Evolutionary conservation across 2,113 vertebrate genomes (phyloP), one percentile per base, ranked within the genome.

Genomic region (Chelonoidis abingdonii): DNA sequence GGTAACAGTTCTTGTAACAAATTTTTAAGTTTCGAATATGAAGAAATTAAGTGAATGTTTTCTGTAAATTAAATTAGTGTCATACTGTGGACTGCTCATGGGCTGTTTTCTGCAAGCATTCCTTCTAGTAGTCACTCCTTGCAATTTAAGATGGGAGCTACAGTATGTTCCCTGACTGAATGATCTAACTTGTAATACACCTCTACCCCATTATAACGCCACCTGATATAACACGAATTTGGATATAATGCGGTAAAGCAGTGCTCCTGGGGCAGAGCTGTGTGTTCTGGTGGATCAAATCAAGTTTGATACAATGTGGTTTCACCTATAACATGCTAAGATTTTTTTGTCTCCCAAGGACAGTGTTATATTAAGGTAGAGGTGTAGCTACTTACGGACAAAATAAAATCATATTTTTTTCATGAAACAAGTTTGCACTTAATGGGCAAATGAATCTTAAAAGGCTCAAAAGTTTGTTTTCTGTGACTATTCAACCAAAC

Each of bases 31-130:
- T 49, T 49, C 47, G 10, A 49, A 49, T 49, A 49, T 49, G 47
- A 49, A 49, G 47, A 49, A 49, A 49, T 49, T 90, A 90, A 69
- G 8, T 0, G 75, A 81, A 56, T 27, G 50, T 92, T 95, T 83
- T 84, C 62, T 69, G 95, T 93, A 83, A 96, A 89, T 93, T 93
- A 79, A 96, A 89, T 87, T 44, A 4, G 41, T 93, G 96, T 92
- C 82, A 89, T 31, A 49, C 90, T 95, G 89, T 79, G 93, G 65
- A 75, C 89, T 95, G 57, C 19, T 27, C 85, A 56, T 92, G 62
- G 17, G 16, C 17, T 69, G 21, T 69, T n/a, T n/a, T 69, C 93
- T 94, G 35, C 53, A 92, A 81, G 84, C 54, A 88, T 3, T 65
- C 78, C 57, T 96, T 93, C 81, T 54, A 92, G 47, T 41, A 27